Base-by-base conservation (phyloP, 2,888 invertebrate species). In the Eupithecia abbreviata region DNA sequence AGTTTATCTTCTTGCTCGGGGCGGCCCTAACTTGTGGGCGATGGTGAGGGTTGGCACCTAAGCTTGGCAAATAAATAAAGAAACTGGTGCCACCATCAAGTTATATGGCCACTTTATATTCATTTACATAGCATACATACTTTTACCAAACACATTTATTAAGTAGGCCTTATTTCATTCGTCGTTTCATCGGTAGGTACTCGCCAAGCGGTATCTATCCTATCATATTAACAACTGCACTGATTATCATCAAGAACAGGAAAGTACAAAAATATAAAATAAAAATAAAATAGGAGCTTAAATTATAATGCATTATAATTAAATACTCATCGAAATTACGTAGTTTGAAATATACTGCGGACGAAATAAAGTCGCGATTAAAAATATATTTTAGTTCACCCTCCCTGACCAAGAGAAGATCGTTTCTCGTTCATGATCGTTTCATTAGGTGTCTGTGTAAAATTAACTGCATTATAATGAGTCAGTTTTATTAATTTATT, bases 1-100 rank as follows among this genome's bases (percentile, higher is more conserved):
- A 75, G 77, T 78, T 78, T 78, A 78, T 75, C 74, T 69, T 65
- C 71, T 73, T 30, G 71, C 73, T 62, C 62, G 62, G 30, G 62
- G 62, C 83, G 72, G 72, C 55, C 68, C 62, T 77, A 70, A 71
- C 68, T 62, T 62, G 55, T 58, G 58, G 18, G n/a, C 58, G 6
- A 18, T 18, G 62, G 30, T 9, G 9, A 30, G 62, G 62, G 62
- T 12, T 62, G 18, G 10, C 30, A 18, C 9, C 18, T 30, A 30
- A 30, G 30, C 30, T 30, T 30, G 30, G 30, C 30, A 1, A 30
- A 30, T 30, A 30, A 30, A 30, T 30, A 30, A 30, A 1, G 30
- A 30, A 30, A 30, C 1, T 30, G 30, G 30, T 30, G 30, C 30
- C 30, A 30, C 30, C 30, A 30, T 30, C 30, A 30, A 30, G 30